These are phyloP conservation scores for Leuciscus idus DNA, from an alignment of 2,113 vertebrate genomes.

Conservation along the genomic window DNA sequence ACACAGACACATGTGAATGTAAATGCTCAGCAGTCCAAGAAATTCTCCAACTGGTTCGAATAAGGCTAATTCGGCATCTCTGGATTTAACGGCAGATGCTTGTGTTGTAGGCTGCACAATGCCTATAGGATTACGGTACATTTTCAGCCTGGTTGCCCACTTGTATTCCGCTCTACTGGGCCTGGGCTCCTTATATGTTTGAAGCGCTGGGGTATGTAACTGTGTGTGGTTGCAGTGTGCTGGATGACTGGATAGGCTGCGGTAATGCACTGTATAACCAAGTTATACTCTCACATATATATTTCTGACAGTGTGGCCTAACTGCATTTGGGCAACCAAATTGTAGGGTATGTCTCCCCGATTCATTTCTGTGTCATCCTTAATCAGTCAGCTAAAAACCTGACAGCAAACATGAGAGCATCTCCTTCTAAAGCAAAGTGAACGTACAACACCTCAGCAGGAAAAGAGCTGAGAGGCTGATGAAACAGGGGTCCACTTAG, in stretches of 20 bases:
- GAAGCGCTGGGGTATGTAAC: constrained; percentile 54
- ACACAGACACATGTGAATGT: constrained; percentile 2
- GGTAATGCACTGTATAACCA: constrained; percentile 35
- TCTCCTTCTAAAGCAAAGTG: constrained; percentile 32
- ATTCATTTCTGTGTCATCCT: not conserved
- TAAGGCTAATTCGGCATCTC: constrained; percentile 59
- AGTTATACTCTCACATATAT: constrained; percentile 1
- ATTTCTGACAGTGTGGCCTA: not conserved
- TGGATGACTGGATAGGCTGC: constrained; percentile 62
- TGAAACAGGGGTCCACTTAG: constrained; percentile 74
- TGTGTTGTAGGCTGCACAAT: constrained; percentile 61
- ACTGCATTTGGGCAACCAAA: not conserved
- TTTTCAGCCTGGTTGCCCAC: constrained; percentile 71
- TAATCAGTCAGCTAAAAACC: constrained; percentile 33
- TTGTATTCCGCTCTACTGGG: constrained; percentile 67
- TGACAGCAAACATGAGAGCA: constrained; percentile 6
- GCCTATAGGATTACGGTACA: constrained; percentile 71
- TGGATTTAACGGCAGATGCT: constrained; percentile 52
- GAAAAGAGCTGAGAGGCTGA: constrained; percentile 58
- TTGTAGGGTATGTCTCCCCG: not conserved
- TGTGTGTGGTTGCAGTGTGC: constrained; percentile 62
- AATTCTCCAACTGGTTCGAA: constrained; percentile 49
- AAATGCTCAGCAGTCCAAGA: constrained; percentile 63
- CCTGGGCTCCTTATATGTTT: constrained; percentile 55
- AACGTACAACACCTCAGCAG: constrained; percentile 46